Percentiles rank a stretch among this genome's conserved stretches.
Conservation (phyloP, 2,113 vertebrate genomes). For the Laticauda colubrina region DNA sequence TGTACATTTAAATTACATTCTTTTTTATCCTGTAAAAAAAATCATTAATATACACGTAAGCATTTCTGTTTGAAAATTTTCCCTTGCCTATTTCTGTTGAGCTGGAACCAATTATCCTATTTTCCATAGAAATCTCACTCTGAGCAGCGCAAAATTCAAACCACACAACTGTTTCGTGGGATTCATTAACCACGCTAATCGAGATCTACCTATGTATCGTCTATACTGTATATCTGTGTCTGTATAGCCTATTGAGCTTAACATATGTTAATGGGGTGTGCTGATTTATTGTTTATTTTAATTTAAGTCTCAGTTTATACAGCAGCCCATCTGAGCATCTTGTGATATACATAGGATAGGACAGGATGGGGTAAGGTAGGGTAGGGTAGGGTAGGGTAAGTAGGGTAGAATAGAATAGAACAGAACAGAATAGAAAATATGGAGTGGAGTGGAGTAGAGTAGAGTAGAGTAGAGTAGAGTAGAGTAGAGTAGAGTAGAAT, state of each 20-base stretch:
- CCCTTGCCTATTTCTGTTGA: neutral
- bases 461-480: too few relatives aligned
- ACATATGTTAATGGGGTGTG: neutral
- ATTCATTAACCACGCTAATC: neutral
- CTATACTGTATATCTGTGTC: neutral
- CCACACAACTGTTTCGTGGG: neutral
- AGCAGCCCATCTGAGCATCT: neutral
- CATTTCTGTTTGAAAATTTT: neutral
- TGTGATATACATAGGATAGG: neutral
- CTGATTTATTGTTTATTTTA: neutral
- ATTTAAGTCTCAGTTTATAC: neutral
- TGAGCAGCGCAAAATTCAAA: neutral
- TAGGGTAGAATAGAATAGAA: neutral
- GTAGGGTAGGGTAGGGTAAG: too few relatives aligned
- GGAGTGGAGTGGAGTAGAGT: too few relatives aligned
- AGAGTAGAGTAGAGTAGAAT: too few relatives aligned
- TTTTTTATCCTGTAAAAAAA: neutral
- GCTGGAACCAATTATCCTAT: neutral
- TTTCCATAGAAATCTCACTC: neutral
- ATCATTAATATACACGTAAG: neutral
- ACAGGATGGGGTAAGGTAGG: fast-evolving
- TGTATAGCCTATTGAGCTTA: neutral
- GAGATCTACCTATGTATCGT: neutral
- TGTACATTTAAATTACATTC: neutral
- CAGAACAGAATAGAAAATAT: too few relatives aligned